Evolutionary conservation across 2,113 vertebrate genomes (phyloP).

Genomic region (Benitochromis conjunctus): DNA sequence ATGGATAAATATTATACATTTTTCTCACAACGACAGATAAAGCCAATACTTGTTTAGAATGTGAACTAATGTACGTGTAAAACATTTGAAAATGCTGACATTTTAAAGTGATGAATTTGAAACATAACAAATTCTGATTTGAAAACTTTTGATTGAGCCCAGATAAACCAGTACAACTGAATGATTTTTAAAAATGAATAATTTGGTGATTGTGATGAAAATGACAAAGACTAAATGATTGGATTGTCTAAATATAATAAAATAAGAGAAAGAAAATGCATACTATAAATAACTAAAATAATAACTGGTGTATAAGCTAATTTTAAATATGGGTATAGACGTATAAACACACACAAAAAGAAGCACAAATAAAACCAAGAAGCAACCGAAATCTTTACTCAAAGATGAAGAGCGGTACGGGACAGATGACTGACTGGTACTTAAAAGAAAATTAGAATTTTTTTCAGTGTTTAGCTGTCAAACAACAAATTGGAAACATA

Average conservation of each 20-base stretch:
- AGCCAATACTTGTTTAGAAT: background rate
- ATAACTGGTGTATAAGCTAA: background rate
- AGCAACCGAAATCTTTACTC: background rate
- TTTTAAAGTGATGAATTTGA: background rate
- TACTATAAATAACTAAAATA: background rate
- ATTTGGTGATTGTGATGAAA: background rate
- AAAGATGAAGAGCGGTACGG: background rate
- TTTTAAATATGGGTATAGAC: background rate
- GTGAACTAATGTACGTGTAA: background rate
- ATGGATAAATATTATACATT: accelerated
- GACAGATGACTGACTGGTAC: background rate
- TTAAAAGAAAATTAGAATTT: background rate
- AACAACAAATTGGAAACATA: background rate
- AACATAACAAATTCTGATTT: background rate
- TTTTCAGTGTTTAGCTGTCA: background rate
- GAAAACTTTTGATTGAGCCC: background rate
- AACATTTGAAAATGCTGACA: background rate
- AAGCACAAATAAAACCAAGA: background rate
- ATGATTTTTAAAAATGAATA: background rate
- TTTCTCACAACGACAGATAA: background rate
- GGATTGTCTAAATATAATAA: accelerated
- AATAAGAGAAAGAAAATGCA: background rate
- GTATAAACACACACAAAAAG: background rate
- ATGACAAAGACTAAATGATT: background rate
- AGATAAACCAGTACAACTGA: background rate